Evolutionary conservation across 1,140 invertebrate species (phyloP).

Genomic region (Drosophila eugracilis): DNA sequence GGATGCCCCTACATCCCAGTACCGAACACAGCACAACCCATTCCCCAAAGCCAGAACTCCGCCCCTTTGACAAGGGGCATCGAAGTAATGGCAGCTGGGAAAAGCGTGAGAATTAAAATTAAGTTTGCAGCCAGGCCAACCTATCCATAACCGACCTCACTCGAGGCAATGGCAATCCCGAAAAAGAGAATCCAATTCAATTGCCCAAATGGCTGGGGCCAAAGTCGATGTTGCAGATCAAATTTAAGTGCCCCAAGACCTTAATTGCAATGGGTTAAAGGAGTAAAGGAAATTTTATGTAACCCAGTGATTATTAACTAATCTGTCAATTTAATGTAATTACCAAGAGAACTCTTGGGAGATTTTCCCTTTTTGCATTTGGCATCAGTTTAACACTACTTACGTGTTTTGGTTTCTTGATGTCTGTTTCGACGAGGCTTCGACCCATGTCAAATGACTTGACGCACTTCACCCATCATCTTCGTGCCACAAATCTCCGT

Average conservation of each 20-base stretch:
- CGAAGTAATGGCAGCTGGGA: constrained; percentile 59
- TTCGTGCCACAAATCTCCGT: constrained; percentile 22
- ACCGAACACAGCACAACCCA: not conserved
- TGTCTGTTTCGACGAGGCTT: not conserved
- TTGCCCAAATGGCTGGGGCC: constrained; percentile 15
- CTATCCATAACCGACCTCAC: constrained; percentile 27
- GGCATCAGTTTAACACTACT: constrained; percentile 14
- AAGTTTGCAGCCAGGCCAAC: constrained; percentile 54
- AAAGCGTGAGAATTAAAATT: constrained; percentile 76
- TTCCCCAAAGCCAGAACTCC: constrained; percentile 15
- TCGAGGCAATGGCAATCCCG: constrained; percentile 6
- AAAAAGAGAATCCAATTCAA: constrained; percentile 28
- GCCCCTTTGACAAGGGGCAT: constrained; percentile 66
- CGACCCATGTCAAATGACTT: constrained; percentile 49
- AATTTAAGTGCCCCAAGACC: constrained; percentile 4
- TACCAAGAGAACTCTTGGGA: not conserved
- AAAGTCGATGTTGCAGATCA: constrained; percentile 12
- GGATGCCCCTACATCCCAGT: not conserved
- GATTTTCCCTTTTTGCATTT: not conserved
- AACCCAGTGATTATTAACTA: constrained; percentile 5
- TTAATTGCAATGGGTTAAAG: constrained; percentile 10
- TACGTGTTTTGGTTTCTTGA: constrained; percentile 9
- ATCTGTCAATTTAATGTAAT: constrained; percentile 7
- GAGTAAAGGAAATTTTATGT: not conserved
- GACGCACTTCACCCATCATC: constrained; percentile 12